phyloP scores from a whole-genome alignment of 2,888 invertebrate genomes.

The Zeuzera pyrina region DNA sequence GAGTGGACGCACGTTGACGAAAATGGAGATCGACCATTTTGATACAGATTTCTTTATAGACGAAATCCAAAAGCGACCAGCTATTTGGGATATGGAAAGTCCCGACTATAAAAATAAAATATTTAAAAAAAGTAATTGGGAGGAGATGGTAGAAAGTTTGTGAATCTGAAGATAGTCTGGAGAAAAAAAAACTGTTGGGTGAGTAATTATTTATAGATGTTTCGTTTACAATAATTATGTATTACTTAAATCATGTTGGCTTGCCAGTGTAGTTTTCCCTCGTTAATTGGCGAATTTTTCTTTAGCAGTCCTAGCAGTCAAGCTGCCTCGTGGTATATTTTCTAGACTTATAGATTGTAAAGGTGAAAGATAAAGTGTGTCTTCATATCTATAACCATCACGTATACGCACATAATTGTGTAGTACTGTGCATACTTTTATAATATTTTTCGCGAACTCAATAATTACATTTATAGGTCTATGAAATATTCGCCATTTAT shows the following conservation, averaged over 20 bases:
- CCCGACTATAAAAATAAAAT: background rate
- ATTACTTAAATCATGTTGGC: background rate
- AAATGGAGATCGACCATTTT: no score
- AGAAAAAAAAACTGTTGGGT: background rate
- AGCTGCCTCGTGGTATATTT: conserved; percentile 1
- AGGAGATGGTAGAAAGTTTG: background rate
- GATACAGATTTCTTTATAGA: no score
- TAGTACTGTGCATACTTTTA: background rate
- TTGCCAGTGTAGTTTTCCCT: conserved; percentile 1
- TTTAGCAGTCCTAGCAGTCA: background rate
- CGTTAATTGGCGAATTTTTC: conserved; percentile 1
- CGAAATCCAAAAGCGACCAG: background rate
- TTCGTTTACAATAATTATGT: background rate
- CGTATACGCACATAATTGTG: conserved; percentile 1
- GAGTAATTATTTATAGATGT: background rate
- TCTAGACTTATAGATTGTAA: no score
- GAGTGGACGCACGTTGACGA: no score
- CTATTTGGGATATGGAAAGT: background rate
- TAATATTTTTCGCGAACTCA: background rate
- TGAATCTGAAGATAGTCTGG: background rate
- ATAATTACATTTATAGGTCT: conserved; percentile 1
- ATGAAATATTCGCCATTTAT: conserved; percentile 9
- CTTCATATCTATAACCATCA: conserved; percentile 2
- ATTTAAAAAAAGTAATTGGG: background rate
- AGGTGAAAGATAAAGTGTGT: no score